A percentile compares a stretch with the other conserved stretches of the same genome.
Conservation (phyloP, 2,888 invertebrate genomes). For the Sinelater perroti region DNA sequence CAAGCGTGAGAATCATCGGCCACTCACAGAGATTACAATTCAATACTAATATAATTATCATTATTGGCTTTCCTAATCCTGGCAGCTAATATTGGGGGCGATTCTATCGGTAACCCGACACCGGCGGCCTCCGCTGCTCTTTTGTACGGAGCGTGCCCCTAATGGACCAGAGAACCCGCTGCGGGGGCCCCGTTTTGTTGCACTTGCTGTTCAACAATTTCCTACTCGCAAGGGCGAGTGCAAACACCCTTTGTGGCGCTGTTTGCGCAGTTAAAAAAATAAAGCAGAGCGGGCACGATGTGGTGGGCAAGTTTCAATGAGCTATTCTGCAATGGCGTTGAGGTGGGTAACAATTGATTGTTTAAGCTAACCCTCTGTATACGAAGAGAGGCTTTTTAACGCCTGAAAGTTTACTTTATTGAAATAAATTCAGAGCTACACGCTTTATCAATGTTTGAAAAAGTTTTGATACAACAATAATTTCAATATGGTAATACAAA, state of each 20-base stretch:
- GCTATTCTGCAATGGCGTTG: no score
- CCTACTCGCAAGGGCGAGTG: constrained; percentile 23
- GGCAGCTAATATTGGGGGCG: constrained; percentile 52
- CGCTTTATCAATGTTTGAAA: no score
- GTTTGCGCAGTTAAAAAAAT: background rate
- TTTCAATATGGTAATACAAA: no score
- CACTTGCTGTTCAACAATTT: constrained; percentile 33
- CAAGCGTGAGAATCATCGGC: constrained; percentile 54
- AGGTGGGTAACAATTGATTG: no score
- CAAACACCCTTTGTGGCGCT: background rate
- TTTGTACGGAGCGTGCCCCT: constrained; percentile 55
- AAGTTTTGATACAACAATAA: no score
- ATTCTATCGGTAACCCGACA: constrained; percentile 58
- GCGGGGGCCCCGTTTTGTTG: constrained; percentile 29
- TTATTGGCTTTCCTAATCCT: constrained; percentile 62
- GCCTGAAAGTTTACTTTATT: no score
- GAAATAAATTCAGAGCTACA: no score
- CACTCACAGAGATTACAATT: constrained; percentile 57
- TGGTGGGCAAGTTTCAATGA: no score
- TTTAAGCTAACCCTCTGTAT: no score
- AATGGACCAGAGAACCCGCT: constrained; percentile 51
- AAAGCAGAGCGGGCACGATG: no score
- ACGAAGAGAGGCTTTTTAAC: no score
- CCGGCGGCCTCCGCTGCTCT: constrained; percentile 51
- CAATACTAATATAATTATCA: constrained; percentile 63